Percentiles rank a stretch among this genome's conserved stretches.
These are phyloP conservation scores for Drosophila tsacasi DNA, from an alignment of 1,140 invertebrate genomes.

Conservation along the genomic window DNA sequence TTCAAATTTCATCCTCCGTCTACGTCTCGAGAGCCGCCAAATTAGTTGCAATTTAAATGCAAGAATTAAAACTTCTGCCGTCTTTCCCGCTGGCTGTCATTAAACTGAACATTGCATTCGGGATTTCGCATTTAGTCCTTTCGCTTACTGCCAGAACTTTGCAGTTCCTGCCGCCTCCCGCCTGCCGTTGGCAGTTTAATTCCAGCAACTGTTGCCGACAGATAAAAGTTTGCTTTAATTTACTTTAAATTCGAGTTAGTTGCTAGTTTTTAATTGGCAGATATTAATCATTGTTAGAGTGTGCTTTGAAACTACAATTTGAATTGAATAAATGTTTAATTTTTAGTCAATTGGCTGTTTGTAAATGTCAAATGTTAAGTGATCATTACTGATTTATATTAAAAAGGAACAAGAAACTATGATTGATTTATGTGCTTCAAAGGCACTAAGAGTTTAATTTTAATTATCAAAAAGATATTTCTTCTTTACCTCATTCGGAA, in stretches of 20 bases:
- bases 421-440: background rate
- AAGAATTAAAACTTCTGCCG: constrained; percentile 69
- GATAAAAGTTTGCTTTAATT: constrained; percentile 34
- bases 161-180: background rate
- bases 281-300: constrained; percentile 27
- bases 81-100: constrained; percentile 35
- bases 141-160: constrained; percentile 24
- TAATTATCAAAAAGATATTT: background rate
- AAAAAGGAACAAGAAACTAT: background rate
- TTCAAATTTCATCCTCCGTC: constrained; percentile 58
- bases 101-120: constrained; percentile 52
- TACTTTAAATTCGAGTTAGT: constrained; percentile 14
- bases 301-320: background rate
- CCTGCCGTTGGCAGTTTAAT: constrained; percentile 22
- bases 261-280: constrained; percentile 5
- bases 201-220: constrained; percentile 26
- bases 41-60: constrained; percentile 81
- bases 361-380: background rate
- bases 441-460: background rate
- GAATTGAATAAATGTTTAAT: background rate
- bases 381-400: background rate
- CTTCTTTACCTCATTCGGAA: background rate
- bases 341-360: background rate
- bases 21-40: constrained; percentile 49
- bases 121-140: constrained; percentile 26